These are phyloP conservation scores for Urocynchramus pylzowi DNA, from an alignment of 2,113 vertebrate genomes.

Conservation along the genomic window DNA sequence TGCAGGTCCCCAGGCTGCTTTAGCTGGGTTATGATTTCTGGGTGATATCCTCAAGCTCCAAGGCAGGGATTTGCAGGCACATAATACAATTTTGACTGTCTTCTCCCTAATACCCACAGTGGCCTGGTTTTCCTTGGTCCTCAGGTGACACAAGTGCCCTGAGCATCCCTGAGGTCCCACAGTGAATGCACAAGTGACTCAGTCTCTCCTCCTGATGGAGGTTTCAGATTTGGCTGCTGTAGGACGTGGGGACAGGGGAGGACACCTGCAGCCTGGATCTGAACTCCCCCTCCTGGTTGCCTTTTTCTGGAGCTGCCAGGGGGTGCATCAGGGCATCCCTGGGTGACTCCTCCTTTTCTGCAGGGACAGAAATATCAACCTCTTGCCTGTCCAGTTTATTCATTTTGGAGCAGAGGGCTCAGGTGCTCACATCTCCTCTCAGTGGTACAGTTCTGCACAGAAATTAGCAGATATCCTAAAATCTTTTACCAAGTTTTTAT, in stretches of 20 bases:
- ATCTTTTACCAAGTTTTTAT: neutral
- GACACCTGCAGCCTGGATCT: neutral
- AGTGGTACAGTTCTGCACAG: neutral
- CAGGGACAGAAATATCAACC: neutral
- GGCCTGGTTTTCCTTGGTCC: neutral
- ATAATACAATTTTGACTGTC: neutral
- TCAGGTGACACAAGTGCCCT: neutral
- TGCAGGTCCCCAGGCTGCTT: neutral
- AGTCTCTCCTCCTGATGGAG: neutral
- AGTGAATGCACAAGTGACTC: accelerated
- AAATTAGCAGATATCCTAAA: neutral
- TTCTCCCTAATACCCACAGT: neutral
- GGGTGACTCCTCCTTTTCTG: neutral
- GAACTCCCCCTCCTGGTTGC: neutral
- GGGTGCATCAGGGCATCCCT: neutral
- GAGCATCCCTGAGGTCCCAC: neutral
- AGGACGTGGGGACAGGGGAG: neutral
- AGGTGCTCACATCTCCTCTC: neutral
- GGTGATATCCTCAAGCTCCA: neutral
- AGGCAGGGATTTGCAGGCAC: neutral
- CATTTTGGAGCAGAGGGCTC: neutral
- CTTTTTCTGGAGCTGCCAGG: neutral
- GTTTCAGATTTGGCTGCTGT: neutral
- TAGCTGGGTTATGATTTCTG: neutral
- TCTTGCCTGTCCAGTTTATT: neutral